Conservation (phyloP, 2,113 vertebrate genomes). For the Petrocephalus microphthalmus region DNA sequence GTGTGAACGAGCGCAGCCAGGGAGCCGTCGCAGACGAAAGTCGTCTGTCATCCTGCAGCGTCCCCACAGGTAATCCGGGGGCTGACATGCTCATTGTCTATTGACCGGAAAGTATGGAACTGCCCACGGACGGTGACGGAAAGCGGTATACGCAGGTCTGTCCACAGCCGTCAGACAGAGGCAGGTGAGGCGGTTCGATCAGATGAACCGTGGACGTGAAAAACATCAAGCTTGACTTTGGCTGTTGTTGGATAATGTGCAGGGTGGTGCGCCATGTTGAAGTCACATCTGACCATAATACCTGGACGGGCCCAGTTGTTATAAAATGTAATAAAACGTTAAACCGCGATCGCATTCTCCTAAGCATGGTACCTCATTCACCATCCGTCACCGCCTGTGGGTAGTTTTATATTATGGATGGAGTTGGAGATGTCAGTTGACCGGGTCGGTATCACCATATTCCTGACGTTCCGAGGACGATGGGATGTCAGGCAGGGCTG, state of each 20-base stretch:
- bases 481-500: too few relatives aligned
- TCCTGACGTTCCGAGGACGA: too few relatives aligned
- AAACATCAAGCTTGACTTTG: not conserved
- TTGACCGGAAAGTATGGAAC: not conserved
- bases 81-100: not conserved
- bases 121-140: not conserved
- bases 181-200: not conserved
- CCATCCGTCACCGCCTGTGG: not conserved
- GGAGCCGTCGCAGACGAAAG: not conserved
- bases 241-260: not conserved
- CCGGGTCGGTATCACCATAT: too few relatives aligned
- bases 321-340: not conserved
- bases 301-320: not conserved
- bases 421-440: not conserved
- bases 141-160: not conserved
- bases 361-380: not conserved
- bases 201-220: not conserved
- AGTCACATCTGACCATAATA: not conserved
- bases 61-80: slow-evolving; percentile 2
- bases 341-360: not conserved
- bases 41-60: not conserved
- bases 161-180: not conserved
- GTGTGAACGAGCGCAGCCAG: not conserved
- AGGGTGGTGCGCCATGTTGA: not conserved
- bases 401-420: not conserved